Conservation (phyloP, 2,888 invertebrate species). For the Stomorhina lunata region DNA sequence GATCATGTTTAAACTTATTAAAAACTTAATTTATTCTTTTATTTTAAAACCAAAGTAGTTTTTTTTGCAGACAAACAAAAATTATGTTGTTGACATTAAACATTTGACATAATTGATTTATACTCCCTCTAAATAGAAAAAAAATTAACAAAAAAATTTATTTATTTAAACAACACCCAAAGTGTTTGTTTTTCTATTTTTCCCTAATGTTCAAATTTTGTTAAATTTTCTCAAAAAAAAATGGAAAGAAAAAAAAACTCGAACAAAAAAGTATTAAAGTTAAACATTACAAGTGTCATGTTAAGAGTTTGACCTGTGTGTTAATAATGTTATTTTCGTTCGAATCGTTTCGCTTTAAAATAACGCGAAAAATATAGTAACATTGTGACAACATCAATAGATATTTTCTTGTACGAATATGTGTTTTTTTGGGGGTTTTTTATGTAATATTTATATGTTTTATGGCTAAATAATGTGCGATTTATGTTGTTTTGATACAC, state of each 20-base stretch:
- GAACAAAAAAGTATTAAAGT: too few species aligned
- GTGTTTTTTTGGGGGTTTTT: constrained; percentile 1
- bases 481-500: constrained; percentile 1
- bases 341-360: too few species aligned
- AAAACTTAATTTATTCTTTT: constrained; percentile 57
- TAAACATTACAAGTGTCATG: constrained; percentile 66
- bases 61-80: constrained; percentile 39
- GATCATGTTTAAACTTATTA: constrained; percentile 49
- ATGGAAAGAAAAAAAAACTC: constrained; percentile 32
- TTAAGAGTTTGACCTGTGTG: constrained; percentile 66
- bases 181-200: constrained; percentile 33
- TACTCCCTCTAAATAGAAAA: constrained; percentile 46
- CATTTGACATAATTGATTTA: constrained; percentile 67
- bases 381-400: constrained; percentile 59
- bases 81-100: constrained; percentile 67
- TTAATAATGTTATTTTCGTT: constrained; percentile 64
- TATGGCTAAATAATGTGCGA: constrained; percentile 37
- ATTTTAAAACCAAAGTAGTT: neutral
- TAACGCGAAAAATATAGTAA: constrained; percentile 43
- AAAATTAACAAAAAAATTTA: constrained; percentile 26
- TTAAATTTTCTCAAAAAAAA: neutral
- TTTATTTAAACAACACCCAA: constrained; percentile 60
- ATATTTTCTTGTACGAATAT: constrained; percentile 37
- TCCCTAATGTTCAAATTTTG: neutral
- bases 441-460: constrained; percentile 27